Conservation (phyloP, 2,888 invertebrate genomes). For the Scaptomyza parva region DNA sequence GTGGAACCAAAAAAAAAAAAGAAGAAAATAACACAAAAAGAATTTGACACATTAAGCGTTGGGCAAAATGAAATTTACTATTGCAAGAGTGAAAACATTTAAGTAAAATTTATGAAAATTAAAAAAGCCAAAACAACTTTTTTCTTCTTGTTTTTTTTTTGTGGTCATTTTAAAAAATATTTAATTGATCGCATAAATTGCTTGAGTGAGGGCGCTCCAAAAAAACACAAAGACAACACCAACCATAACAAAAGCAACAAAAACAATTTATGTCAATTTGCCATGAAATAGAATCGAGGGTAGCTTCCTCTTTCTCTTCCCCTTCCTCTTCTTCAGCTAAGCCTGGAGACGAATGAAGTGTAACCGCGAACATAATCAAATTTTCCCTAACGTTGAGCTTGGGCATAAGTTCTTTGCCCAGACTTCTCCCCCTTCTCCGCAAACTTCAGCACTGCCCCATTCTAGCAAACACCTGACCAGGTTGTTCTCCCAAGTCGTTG, state of each 20-base stretch:
- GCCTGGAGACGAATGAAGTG: constrained; percentile 65
- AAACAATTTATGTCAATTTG: constrained; percentile 72
- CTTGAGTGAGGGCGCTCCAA: constrained; percentile 36
- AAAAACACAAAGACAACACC: constrained; percentile 32
- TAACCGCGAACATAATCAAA: constrained; percentile 78
- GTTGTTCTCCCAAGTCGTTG: neutral
- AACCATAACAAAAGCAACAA: constrained; percentile 48
- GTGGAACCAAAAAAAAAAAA: too few relatives aligned
- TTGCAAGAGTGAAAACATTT: constrained; percentile 62
- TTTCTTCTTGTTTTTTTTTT: constrained; percentile 39
- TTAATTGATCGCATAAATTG: constrained; percentile 82
- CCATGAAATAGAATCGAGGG: constrained; percentile 17
- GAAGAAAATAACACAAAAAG: neutral
- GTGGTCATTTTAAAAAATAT: constrained; percentile 76
- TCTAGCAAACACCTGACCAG: constrained; percentile 38
- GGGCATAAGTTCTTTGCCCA: constrained; percentile 52
- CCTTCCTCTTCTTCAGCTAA: neutral
- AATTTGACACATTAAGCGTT: constrained; percentile 72
- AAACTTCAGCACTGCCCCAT: neutral
- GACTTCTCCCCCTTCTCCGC: neutral
- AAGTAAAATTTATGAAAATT: constrained; percentile 84
- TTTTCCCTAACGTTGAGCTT: constrained; percentile 50
- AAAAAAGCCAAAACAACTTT: constrained; percentile 78
- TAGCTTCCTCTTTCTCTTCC: neutral
- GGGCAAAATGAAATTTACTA: constrained; percentile 54